These are phyloP conservation scores for Caenorhabditis doughertyi DNA, from an alignment of 2,888 invertebrate genomes.

Conservation along the genomic window DNA sequence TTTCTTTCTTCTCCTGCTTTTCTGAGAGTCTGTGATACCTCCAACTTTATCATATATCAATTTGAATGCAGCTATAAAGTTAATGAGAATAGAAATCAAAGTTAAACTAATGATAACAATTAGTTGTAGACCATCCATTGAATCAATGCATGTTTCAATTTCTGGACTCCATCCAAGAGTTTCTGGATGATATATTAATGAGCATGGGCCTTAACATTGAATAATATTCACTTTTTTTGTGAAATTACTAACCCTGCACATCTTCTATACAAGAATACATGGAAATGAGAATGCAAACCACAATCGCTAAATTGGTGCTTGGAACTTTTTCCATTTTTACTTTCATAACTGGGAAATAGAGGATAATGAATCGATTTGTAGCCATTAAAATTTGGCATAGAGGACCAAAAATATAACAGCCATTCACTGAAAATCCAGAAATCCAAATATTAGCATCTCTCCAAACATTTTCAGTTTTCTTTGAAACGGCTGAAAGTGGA, in stretches of 20 bases:
- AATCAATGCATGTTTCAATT: slow-evolving; percentile 14
- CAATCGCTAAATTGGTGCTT: slow-evolving; percentile 10
- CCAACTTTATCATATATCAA: slow-evolving; percentile 19
- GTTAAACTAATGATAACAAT: slow-evolving; percentile 13
- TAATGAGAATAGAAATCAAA: slow-evolving; percentile 9
- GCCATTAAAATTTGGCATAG: slow-evolving; percentile 47
- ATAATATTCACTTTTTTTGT: background rate
- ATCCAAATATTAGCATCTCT: slow-evolving; percentile 23
- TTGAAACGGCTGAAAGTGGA: slow-evolving; percentile 34
- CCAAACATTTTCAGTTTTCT: slow-evolving; percentile 15
- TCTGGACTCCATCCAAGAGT: slow-evolving; percentile 49
- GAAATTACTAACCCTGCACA: slow-evolving; percentile 23
- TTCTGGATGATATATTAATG: slow-evolving; percentile 43
- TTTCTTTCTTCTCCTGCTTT: slow-evolving; percentile 9
- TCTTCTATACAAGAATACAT: slow-evolving; percentile 4
- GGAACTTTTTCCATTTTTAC: slow-evolving; percentile 26
- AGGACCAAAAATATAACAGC: slow-evolving; percentile 49
- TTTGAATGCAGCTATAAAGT: slow-evolving; percentile 15
- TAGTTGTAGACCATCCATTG: slow-evolving; percentile 22
- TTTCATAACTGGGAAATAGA: slow-evolving; percentile 26
- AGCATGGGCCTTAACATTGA: slow-evolving; percentile 6
- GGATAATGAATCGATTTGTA: slow-evolving; percentile 5
- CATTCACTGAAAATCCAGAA: slow-evolving; percentile 5
- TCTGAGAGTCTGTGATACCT: slow-evolving; percentile 29
- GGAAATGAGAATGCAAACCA: slow-evolving; percentile 3